phyloP scores from a whole-genome alignment of 2,797 vertebrate genomes.

The Sphenopsis melanotis region DNA sequence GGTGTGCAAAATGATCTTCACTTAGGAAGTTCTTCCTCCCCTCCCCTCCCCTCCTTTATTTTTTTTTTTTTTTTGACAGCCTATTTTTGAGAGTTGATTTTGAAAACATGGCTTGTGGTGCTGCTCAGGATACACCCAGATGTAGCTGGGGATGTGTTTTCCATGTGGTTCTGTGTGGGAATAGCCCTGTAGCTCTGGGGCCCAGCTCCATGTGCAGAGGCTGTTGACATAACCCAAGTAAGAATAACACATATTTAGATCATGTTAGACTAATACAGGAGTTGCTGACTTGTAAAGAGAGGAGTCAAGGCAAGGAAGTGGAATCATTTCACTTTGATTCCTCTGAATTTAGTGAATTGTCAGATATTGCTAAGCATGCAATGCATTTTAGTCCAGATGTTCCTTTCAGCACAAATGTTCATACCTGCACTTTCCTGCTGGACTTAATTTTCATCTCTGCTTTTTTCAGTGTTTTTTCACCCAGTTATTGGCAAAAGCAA shows the following conservation, averaged over 20 bases:
- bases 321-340: neutral
- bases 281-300: neutral
- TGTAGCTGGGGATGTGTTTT: neutral
- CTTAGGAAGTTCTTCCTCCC: slow-evolving; percentile 1
- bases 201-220: neutral
- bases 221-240: neutral
- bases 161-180: neutral
- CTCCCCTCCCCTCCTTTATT: fast-evolving
- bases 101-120: neutral
- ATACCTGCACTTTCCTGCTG: neutral
- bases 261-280: neutral
- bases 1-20: slow-evolving; percentile 56
- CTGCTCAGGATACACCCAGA: neutral
- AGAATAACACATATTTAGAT: neutral
- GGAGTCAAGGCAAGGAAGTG: neutral
- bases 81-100: slow-evolving; percentile 55
- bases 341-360: neutral
- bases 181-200: neutral
- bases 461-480: neutral
- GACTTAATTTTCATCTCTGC: neutral
- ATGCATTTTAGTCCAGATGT: neutral
- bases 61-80: neutral
- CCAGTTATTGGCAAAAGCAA: neutral
- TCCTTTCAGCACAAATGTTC: neutral
- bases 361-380: neutral